These are phyloP conservation scores for Callyntrura guangdongensis DNA, from an alignment of 2,888 invertebrate species.

Conservation along the genomic window DNA sequence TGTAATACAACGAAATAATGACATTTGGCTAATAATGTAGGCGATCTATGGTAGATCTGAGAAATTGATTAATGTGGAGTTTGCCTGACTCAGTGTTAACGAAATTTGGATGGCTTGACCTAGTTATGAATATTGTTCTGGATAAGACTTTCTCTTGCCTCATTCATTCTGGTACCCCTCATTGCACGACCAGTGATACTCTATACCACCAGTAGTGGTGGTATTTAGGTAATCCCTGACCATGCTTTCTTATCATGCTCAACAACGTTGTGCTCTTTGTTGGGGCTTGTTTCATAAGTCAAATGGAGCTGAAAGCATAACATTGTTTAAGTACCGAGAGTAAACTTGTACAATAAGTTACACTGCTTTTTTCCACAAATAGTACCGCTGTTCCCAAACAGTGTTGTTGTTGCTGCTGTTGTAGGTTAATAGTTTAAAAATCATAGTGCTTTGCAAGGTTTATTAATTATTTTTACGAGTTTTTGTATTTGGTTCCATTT, in stretches of 20 bases:
- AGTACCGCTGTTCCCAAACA: not conserved
- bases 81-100: slow-evolving; percentile 57
- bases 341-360: not conserved
- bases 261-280: slow-evolving; percentile 39
- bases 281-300: slow-evolving; percentile 40
- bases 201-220: not conserved
- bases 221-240: slow-evolving; percentile 43
- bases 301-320: slow-evolving; percentile 24
- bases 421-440: slow-evolving; percentile 15
- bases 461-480: slow-evolving; percentile 33
- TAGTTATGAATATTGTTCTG: slow-evolving; percentile 25
- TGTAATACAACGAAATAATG: slow-evolving; percentile 28
- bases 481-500: slow-evolving; percentile 54
- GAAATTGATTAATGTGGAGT: slow-evolving; percentile 68
- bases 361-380: not conserved
- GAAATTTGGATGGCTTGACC: slow-evolving; percentile 58
- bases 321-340: not conserved
- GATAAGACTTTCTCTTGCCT: slow-evolving; percentile 63
- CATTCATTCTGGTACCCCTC: not conserved
- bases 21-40: not conserved
- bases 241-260: slow-evolving; percentile 47
- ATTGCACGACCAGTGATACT: not conserved
- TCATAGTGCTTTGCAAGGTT: slow-evolving; percentile 54
- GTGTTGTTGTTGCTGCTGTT: not conserved
- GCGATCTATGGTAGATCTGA: slow-evolving; percentile 58